Evolutionary conservation across 2,888 invertebrate species (phyloP), one percentile per base, ranked within the genome.

Genomic region (Argyresthia goedartella): DNA sequence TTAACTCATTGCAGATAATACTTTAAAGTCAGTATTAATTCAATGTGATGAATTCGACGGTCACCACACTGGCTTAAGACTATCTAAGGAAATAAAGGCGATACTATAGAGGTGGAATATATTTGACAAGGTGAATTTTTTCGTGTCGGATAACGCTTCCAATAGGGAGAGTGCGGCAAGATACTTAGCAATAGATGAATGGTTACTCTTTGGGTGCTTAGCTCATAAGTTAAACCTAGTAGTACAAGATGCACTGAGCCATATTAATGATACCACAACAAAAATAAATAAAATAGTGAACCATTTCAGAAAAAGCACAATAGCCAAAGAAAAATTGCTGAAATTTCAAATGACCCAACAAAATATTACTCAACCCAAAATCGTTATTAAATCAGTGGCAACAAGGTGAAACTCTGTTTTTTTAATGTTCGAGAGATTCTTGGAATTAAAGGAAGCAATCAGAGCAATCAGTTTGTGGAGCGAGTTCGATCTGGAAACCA

Each of bases 211-310:
- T 34, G 56, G 58, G 8, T 59, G 58, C 54, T 56, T 51, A 41
- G 55, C 56, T 16, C 60, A 59, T 39, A 56, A 53, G 45, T 44
- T 60, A 14, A 60, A 61, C 56, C 54, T 60, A 10, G 48, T 58
- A 15, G 58, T 56, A 15, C 56, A 58, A 55, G 48, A 51, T 16
- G 59, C 55, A 9, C 35, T 56, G 25, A 36, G 13, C 15, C 34
- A 42, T n/a, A 42, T 41, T 8, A 16, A 25, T 25, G 42, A 50
- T 3, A 42, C 42, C 3, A 9, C 25, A 25, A 3, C 6, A 9
- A 53, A 53, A 43, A 51, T 57, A 42, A 51, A 53, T 39, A 51
- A 50, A 53, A 57, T 50, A 39, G 53, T 57, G 11, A 47, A 45
- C 11, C 53, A 57, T 51, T 57, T 57, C 34, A 55, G 52, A 43